Percentiles rank a stretch among this genome's conserved stretches.
Conservation (phyloP, 2,888 invertebrate genomes). For the Teleiodes luculella region DNA sequence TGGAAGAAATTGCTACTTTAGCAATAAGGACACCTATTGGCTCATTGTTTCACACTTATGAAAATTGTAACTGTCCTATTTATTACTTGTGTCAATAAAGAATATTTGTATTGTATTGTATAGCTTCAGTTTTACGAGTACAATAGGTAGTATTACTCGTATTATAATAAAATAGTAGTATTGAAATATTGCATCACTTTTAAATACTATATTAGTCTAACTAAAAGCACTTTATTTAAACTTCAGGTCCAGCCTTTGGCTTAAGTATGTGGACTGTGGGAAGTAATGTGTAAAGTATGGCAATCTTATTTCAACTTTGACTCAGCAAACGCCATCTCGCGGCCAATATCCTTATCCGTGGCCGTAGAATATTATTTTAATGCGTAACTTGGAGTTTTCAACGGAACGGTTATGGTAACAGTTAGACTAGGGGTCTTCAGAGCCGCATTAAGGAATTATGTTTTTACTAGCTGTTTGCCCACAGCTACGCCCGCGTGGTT, state of each 20-base stretch:
- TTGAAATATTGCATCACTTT: too few relatives aligned
- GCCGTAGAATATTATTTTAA: conserved; percentile 55
- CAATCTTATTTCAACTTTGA: conserved; percentile 58
- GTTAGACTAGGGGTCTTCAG: conserved; percentile 37
- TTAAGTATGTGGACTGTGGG: conserved; percentile 32
- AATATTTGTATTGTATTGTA: too few relatives aligned
- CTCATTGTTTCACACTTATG: too few relatives aligned
- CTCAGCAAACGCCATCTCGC: conserved; percentile 49
- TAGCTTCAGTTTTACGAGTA: too few relatives aligned
- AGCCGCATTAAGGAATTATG: neutral
- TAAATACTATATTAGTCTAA: neutral
- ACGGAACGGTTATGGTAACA: conserved; percentile 54
- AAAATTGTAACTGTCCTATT: too few relatives aligned
- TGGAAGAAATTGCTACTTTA: too few relatives aligned
- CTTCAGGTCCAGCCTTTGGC: conserved; percentile 20
- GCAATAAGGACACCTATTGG: too few relatives aligned
- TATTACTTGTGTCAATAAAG: too few relatives aligned
- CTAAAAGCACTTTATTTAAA: conserved; percentile 1
- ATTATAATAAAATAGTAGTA: too few relatives aligned
- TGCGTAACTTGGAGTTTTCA: conserved; percentile 53
- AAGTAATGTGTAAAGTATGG: conserved; percentile 51
- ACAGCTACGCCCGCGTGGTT: too few relatives aligned
- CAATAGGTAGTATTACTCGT: too few relatives aligned
- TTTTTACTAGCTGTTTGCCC: too few relatives aligned
- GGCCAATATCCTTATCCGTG: conserved; percentile 59